Conservation (phyloP, 2,797 vertebrate species). For the Microctenopoma steveboyesi region DNA sequence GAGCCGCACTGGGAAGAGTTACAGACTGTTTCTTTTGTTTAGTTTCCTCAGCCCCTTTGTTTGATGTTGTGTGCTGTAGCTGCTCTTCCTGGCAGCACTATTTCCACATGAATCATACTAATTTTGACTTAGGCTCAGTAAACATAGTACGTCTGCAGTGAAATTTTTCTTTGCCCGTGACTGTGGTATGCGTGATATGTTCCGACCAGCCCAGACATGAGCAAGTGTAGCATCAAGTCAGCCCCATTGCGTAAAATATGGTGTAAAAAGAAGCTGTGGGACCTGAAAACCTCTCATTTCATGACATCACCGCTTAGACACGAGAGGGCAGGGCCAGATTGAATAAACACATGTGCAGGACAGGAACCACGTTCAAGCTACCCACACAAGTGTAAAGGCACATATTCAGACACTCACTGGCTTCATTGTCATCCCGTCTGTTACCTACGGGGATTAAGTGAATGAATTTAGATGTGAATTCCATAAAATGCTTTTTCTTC, state of each 20-base stretch:
- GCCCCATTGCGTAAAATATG: slow-evolving; percentile 17
- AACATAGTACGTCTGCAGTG: neutral
- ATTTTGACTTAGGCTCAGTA: neutral
- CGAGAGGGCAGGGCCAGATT: slow-evolving; percentile 57
- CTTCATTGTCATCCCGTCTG: neutral
- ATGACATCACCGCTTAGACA: slow-evolving; percentile 73
- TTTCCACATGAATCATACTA: slow-evolving; percentile 10
- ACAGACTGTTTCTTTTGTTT: slow-evolving; percentile 3
- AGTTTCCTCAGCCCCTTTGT: neutral
- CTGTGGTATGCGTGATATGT: slow-evolving; percentile 17
- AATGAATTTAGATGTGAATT: neutral
- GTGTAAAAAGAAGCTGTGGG: slow-evolving; percentile 38
- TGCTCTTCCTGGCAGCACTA: neutral
- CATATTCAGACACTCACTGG: slow-evolving; percentile 6
- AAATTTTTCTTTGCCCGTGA: slow-evolving; percentile 2
- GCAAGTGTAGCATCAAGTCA: slow-evolving; percentile 17
- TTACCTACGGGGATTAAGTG: neutral
- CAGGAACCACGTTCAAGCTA: slow-evolving; percentile 21
- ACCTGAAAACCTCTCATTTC: slow-evolving; percentile 49
- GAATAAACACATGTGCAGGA: slow-evolving; percentile 60
- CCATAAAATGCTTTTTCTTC: neutral
- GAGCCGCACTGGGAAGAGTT: neutral
- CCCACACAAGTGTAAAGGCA: slow-evolving; percentile 20
- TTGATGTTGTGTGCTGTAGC: neutral
- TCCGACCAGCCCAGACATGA: slow-evolving; percentile 1